Base-by-base conservation (phyloP, 2,888 invertebrate species). In the Tipula unca region DNA sequence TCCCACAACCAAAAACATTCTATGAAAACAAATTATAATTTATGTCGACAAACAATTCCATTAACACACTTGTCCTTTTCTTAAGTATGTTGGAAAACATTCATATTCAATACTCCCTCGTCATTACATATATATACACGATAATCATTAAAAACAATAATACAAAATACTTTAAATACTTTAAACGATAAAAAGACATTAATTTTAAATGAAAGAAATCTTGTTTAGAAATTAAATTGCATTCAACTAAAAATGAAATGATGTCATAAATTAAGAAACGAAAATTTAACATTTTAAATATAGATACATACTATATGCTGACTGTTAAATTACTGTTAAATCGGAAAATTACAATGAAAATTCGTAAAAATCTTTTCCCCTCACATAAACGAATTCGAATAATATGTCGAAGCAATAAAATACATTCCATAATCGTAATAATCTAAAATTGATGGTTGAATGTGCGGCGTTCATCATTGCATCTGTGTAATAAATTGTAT, bases 41-140 rank as follows among this genome's bases (percentile, higher is more conserved):
- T 69, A 69, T 69, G 69, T 69, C 25, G 10, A 69, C 25, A 69
- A 69, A 69, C 25, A 25, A 20, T 69, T 69, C 69, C 69, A 69
- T 69, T 69, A 69, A 69, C 69, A 69, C 69, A 69, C 69, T 69
- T 69, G 69, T 69, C 69, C 20, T 69, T 69, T 69, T 6, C 25
- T 25, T 8, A 69, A 25, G n/a, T 48, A 48, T 69, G 1, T 69
- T 10, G 8, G 25, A 25, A 69, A 69, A 69, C 25, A 69, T 10
- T 69, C n/a, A 69, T 69, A 54, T 54, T 54, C 69, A n/a, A n/a
- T n/a, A 69, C 69, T 25, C 69, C 69, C 69, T 69, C 69, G 69
- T 69, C 69, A 25, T 69, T 69, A 54, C 17, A 32, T 6, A 17
- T 10, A 10, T n/a, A n/a, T n/a, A 69, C 69, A 69, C n/a, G n/a